Evolutionary conservation across 1,140 invertebrate genomes (phyloP), one percentile per base, ranked within the genome.

Genomic region (Euwallacea similis): DNA sequence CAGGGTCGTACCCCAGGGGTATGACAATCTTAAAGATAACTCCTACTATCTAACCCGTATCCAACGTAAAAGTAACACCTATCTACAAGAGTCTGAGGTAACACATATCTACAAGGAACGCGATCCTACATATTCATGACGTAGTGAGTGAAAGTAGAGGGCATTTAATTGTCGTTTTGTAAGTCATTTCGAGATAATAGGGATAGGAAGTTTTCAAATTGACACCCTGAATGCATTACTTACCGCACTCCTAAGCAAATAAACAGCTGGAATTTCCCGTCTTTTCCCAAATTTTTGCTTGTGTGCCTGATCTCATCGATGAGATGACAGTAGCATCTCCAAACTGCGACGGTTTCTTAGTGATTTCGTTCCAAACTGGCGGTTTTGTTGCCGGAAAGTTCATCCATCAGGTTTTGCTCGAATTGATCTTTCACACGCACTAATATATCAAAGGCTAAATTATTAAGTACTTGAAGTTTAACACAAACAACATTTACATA

Each of bases 181-280:
- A 4, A 33, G 21, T 33, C 1, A 33, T 33, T 33, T 33, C 4
- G 21, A 33, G 21, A 33, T 50, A 50, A 50, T 10, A 50, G 46
- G 3, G 13, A 11, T 50, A 7, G 6, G 9, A 50, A 50, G 21
- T 33, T 33, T 33, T 33, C 21, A 50, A 50, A 50, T 50, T 50
- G 2, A 11, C 0, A 50, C 46, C 9, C 46, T 50, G 13, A 0
- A 71, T 9, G n/a, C 44, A 65, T 11, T 9, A 72, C 71, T 80
- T 82, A 95, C 93, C 93, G 88, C 66, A 93, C 87, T 79, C 92
- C 91, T 7, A 99, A 86, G 81, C 96, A 98, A 66, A 98, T 90
- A 79, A 99, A 97, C 7, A 98, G 86, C 80, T 99, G 97, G 81
- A 99, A 98, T 84, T 98, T 97, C 42, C 96, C 97, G 86, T 99